Evolutionary conservation across 2,888 invertebrate species (phyloP).

Genomic region (Dryococelus australis): DNA sequence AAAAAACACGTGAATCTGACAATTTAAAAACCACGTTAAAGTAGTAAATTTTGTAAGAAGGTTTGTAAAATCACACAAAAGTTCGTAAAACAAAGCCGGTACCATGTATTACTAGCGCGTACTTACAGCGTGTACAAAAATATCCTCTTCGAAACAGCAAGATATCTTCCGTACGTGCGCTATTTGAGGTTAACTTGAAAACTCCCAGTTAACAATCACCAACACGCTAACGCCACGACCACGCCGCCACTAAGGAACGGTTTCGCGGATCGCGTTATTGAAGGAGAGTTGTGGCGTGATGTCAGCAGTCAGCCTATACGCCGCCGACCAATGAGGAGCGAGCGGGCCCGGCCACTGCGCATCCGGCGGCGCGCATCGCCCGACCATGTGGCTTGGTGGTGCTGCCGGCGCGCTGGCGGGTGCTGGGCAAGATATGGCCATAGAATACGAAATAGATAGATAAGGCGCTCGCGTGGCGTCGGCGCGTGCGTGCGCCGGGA

Average conservation of each 20-base stretch:
- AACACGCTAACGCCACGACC: too few relatives aligned
- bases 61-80: too few relatives aligned
- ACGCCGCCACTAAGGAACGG: background rate
- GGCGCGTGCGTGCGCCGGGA: background rate
- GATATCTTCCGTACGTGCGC: too few relatives aligned
- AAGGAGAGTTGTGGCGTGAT: background rate
- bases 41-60: background rate
- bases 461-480: background rate
- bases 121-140: background rate
- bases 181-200: too few relatives aligned
- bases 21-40: too few relatives aligned
- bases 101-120: background rate
- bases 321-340: background rate
- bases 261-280: background rate
- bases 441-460: background rate
- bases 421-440: background rate
- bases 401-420: background rate
- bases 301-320: conserved; percentile 27
- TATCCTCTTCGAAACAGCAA: background rate
- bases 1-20: too few relatives aligned
- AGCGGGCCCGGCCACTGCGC: background rate
- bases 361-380: conserved; percentile 4
- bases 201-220: too few relatives aligned
- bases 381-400: background rate
- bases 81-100: background rate